A percentile compares a stretch with the other conserved stretches of the same genome.
Evolutionary conservation across 2,113 vertebrate genomes (phyloP).

Genomic region (Plectropomus leopardus): DNA sequence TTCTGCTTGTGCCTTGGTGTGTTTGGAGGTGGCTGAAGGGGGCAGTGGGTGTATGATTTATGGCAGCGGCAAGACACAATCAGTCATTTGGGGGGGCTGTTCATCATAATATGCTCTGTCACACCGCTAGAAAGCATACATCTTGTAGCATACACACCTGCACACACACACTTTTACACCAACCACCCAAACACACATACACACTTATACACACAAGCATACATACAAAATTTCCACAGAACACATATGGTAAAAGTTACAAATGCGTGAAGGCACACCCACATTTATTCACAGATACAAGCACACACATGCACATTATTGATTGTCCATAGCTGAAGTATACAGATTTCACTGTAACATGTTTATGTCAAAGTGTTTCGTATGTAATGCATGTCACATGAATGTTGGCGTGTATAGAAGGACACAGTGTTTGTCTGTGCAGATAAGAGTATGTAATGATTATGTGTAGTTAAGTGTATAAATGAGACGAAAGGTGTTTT

Average conservation of each 20-base stretch:
- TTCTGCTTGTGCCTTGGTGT: constrained; percentile 15
- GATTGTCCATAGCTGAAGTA: constrained; percentile 38
- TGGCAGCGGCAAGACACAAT: constrained; percentile 71
- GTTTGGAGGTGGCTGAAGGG: constrained; percentile 58
- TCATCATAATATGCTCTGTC: constrained; percentile 79
- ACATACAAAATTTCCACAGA: background rate
- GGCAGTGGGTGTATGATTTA: constrained; percentile 80
- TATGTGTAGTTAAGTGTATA: background rate
- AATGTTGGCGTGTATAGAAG: constrained; percentile 16
- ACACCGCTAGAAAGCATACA: constrained; percentile 70
- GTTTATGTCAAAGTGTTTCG: too few species aligned
- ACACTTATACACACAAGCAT: background rate
- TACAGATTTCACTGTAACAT: constrained; percentile 31
- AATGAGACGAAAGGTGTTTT: background rate
- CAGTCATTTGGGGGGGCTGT: constrained; percentile 79
- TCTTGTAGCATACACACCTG: constrained; percentile 58
- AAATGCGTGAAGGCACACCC: constrained; percentile 12
- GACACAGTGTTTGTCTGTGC: background rate
- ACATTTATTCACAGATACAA: background rate
- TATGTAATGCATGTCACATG: too few species aligned
- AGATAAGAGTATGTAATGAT: background rate
- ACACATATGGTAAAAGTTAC: background rate
- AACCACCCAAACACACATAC: constrained; percentile 31
- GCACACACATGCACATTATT: background rate
- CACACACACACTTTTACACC: constrained; percentile 16